Percentiles rank a stretch among this genome's conserved stretches.
These are phyloP conservation scores for Physocephala rufipes DNA, from an alignment of 2,888 invertebrate species.

Conservation along the genomic window DNA sequence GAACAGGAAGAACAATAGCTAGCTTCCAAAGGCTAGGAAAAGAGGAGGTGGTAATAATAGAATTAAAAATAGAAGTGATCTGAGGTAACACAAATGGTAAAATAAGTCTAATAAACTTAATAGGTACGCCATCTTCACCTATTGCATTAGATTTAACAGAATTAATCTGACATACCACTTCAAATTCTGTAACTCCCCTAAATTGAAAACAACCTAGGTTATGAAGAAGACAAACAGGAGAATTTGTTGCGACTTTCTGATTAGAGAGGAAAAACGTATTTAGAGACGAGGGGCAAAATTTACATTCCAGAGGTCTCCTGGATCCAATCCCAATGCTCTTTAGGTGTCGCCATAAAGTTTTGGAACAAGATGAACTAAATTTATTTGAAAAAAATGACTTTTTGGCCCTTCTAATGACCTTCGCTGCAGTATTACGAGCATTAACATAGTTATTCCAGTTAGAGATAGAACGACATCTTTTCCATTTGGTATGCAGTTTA, in stretches of 20 bases:
- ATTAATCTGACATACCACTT: background rate
- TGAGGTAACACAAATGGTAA: background rate
- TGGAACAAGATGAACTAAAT: background rate
- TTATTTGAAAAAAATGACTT: background rate
- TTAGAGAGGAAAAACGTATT: background rate
- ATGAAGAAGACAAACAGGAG: background rate
- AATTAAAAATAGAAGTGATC: background rate
- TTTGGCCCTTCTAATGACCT: background rate
- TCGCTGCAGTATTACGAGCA: background rate
- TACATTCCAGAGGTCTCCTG: background rate
- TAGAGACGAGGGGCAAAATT: background rate
- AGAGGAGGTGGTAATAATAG: background rate
- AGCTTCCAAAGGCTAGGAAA: background rate
- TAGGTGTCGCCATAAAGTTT: background rate
- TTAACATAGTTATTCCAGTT: background rate
- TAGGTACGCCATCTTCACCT: background rate
- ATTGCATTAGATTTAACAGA: background rate
- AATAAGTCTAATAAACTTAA: background rate
- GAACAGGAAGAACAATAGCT: background rate
- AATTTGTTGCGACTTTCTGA: background rate
- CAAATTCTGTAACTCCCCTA: background rate
- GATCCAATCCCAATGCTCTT: background rate
- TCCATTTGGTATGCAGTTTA: background rate
- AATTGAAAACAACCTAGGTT: slow-evolving; percentile 1
- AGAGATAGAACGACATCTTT: background rate